phyloP scores from a whole-genome alignment of 2,113 vertebrate species.

The Psilopsiagon aurifrons region DNA sequence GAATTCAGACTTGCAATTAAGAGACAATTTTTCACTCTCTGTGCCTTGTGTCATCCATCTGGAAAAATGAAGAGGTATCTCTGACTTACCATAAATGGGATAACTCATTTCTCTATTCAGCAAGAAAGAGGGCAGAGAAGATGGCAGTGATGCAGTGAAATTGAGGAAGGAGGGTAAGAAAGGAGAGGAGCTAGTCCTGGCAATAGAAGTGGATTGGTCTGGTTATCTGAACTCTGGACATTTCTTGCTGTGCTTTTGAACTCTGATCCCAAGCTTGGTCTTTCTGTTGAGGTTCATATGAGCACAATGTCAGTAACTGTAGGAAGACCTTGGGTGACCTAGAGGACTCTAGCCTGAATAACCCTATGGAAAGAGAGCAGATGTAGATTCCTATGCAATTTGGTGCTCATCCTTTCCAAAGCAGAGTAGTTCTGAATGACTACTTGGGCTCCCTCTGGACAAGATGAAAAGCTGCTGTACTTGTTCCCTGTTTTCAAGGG shows the following conservation, averaged over 20 bases:
- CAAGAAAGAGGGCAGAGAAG: not conserved
- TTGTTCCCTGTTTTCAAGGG: not conserved
- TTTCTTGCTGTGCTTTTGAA: not conserved
- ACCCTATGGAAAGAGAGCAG: fast-evolving
- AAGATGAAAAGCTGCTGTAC: not conserved
- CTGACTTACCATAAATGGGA: not conserved
- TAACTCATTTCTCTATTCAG: not conserved
- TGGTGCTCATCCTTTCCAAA: not conserved
- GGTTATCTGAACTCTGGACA: fast-evolving
- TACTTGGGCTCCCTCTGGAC: not conserved
- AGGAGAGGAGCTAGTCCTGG: not conserved
- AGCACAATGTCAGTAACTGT: fast-evolving
- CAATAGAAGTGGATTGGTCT: not conserved
- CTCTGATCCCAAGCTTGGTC: not conserved
- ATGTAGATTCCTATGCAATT: fast-evolving
- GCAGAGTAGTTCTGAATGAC: fast-evolving
- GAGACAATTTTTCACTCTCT: not conserved
- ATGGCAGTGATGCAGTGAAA: fast-evolving
- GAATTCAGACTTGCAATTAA: not conserved
- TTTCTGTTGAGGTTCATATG: too few species aligned
- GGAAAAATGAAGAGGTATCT: not conserved
- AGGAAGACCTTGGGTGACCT: fast-evolving
- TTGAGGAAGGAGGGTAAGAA: not conserved
- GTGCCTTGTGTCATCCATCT: not conserved
- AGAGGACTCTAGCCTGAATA: not conserved